Conservation (phyloP, 2,113 vertebrate species). For the Puntigrus tetrazona region DNA sequence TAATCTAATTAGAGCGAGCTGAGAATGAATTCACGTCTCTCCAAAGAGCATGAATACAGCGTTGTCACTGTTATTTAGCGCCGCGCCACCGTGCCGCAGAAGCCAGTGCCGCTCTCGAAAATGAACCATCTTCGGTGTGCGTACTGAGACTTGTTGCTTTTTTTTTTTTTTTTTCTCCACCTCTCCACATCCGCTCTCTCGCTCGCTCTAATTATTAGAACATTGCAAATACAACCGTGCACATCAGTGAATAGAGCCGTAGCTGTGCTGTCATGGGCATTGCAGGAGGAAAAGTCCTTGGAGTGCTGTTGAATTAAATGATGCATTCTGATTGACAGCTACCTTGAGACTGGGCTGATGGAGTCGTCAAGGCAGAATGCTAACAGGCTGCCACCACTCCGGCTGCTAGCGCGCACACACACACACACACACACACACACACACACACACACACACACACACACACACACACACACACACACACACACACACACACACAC, state of each 20-base stretch:
- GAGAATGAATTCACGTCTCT: conserved; percentile 89
- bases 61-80: conserved; percentile 81
- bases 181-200: conserved; percentile 26
- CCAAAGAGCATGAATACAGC: conserved; percentile 77
- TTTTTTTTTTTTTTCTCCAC: conserved; percentile 48
- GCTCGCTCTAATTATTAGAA: conserved; percentile 82
- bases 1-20: conserved; percentile 98
- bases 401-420: conserved; percentile 64
- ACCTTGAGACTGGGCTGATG: conserved; percentile 97
- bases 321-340: conserved; percentile 97
- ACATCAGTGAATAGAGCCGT: conserved; percentile 93
- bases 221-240: conserved; percentile 83
- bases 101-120: conserved; percentile 69
- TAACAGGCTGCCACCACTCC: conserved; percentile 75
- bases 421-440: too few relatives aligned
- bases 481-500: too few relatives aligned
- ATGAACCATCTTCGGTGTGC: conserved; percentile 70
- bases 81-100: conserved; percentile 71
- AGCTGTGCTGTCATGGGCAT: conserved; percentile 87
- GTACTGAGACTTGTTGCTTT: conserved; percentile 83
- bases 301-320: conserved; percentile 93
- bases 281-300: conserved; percentile 81
- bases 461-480: too few relatives aligned
- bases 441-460: too few relatives aligned
- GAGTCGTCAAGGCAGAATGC: conserved; percentile 91